phyloP scores from a whole-genome alignment of 2,797 vertebrate species.

The Falco novaeseelandiae region DNA sequence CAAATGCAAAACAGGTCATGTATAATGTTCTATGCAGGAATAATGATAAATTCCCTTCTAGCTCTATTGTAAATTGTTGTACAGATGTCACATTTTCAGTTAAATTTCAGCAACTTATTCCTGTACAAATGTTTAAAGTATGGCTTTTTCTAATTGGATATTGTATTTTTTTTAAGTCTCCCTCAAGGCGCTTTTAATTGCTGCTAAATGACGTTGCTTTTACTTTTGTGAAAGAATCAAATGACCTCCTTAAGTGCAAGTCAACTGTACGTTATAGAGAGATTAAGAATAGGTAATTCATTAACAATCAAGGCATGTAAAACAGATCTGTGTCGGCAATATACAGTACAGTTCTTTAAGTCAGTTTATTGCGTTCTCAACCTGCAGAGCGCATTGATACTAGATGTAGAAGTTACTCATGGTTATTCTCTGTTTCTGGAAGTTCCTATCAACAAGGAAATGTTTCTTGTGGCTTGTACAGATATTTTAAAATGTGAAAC shows the following conservation, averaged over 20 bases:
- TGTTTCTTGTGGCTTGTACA: constrained; percentile 82
- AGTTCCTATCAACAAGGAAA: constrained; percentile 76
- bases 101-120: constrained; percentile 90
- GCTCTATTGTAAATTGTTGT: constrained; percentile 95
- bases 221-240: constrained; percentile 85
- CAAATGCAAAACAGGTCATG: constrained; percentile 91
- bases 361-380: constrained; percentile 72
- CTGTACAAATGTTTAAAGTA: constrained; percentile 91
- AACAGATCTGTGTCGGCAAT: constrained; percentile 73
- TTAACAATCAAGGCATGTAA: constrained; percentile 83
- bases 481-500: constrained; percentile 83
- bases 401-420: constrained; percentile 77
- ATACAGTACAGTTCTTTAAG: constrained; percentile 68
- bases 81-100: constrained; percentile 91
- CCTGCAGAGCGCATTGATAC: constrained; percentile 64
- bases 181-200: constrained; percentile 89
- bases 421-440: constrained; percentile 75
- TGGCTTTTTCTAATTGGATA: constrained; percentile 86
- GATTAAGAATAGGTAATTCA: constrained; percentile 83
- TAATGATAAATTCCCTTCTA: constrained; percentile 91
- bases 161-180: constrained; percentile 89
- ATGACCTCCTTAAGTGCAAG: constrained; percentile 90
- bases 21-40: constrained; percentile 97
- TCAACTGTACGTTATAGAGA: constrained; percentile 87
- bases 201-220: constrained; percentile 94